Evolutionary conservation across 2,888 invertebrate genomes (phyloP), one percentile per base, ranked within the genome.

Genomic region (Nemotelus pantherinus): DNA sequence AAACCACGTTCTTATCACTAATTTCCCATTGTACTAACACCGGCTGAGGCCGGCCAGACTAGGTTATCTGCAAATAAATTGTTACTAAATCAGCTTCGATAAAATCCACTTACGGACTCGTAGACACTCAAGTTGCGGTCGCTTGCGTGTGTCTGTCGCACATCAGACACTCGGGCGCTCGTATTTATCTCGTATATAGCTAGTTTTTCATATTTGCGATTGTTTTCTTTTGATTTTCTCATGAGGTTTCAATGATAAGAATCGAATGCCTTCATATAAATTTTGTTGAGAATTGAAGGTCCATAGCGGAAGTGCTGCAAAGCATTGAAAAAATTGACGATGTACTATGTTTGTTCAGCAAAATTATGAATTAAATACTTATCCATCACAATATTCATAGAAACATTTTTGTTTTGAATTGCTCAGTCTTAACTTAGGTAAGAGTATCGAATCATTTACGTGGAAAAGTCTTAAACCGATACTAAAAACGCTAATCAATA

Each of bases 211-310:
- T 58, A 10, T 25, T 58, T 25, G 7, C 9, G 65, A 7, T 63
- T 70, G 70, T 70, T 70, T 70, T 70, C 70, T 70, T 70, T 70
- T 70, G 6, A 70, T 70, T 70, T 25, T 44, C 47, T 55, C 43
- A 55, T 55, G 55, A 39, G 55, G 41, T 41, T 43, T 55, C 7
- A 3, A 1, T 47, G 70, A 70, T 70, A 68, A 68, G 55, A 7
- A 48, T 48, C 50, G 67, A 41, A 63, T 39, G 25, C 2, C 41
- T 63, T 41, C 41, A 41, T n/a, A 7, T 9, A 63, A 63, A 41
- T 63, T 63, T 50, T 50, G 5, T 50, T 50, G 50, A 50, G 5
- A 5, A 7, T 50, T 50, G 50, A 50, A 7, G 10, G 50, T 50
- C 7, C 25, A 25, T 25, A 25, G 25, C 25, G 25, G 50, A 7